A percentile compares a stretch with the other conserved stretches of the same genome.
Conservation (phyloP, 1,140 invertebrate species). For the Pachypsylla venusta region DNA sequence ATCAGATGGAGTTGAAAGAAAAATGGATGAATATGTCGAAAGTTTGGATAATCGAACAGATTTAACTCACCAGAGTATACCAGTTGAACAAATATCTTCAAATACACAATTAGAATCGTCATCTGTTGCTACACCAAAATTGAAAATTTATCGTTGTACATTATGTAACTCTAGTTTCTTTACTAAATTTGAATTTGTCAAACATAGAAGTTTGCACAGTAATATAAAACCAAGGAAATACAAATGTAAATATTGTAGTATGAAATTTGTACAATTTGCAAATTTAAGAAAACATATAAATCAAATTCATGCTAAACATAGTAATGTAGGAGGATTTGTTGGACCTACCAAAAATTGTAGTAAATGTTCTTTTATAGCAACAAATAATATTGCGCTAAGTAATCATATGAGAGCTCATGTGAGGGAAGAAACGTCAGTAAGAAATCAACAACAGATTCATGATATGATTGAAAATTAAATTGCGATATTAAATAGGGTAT, state of each 20-base stretch:
- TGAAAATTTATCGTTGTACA: background rate
- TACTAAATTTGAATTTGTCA: background rate
- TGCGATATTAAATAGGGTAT: too few relatives aligned
- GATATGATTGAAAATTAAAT: too few relatives aligned
- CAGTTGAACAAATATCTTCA: too few relatives aligned
- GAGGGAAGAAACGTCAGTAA: slow-evolving; percentile 1
- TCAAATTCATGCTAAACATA: background rate
- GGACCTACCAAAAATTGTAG: background rate
- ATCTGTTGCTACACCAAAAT: background rate
- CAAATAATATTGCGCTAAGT: background rate
- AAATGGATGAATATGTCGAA: too few relatives aligned
- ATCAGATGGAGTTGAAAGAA: too few relatives aligned
- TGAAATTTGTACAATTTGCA: background rate
- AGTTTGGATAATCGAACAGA: too few relatives aligned
- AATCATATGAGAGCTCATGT: slow-evolving; percentile 4
- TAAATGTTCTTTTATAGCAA: background rate
- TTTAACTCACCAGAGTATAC: too few relatives aligned
- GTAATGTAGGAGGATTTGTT: background rate
- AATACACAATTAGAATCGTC: too few relatives aligned
- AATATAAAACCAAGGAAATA: background rate
- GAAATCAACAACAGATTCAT: too few relatives aligned
- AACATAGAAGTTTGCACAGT: slow-evolving; percentile 1
- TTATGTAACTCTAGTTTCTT: background rate
- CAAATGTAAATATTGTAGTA: background rate
- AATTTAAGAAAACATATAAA: background rate